These are phyloP conservation scores for Helicolenus hilgendorfi DNA, from an alignment of 2,797 vertebrate genomes.

Conservation along the genomic window DNA sequence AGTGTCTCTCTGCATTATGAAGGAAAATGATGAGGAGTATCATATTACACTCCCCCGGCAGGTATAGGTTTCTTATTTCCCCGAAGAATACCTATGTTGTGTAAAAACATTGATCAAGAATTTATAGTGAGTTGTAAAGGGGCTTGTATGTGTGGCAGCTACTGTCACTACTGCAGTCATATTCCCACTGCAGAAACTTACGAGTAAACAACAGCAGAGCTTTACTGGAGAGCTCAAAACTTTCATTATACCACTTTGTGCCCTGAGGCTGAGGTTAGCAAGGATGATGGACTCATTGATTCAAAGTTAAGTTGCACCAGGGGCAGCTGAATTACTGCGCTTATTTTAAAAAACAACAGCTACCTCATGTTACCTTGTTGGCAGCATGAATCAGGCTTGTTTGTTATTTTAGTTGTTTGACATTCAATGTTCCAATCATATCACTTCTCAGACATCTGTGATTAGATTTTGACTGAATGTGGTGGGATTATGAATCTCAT, in stretches of 20 bases:
- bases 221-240: conserved; percentile 33
- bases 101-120: conserved; percentile 75
- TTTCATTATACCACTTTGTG: conserved; percentile 30
- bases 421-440: not conserved
- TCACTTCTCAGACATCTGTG: not conserved
- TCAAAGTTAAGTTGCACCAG: conserved; percentile 20
- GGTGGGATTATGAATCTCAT: conserved; percentile 23
- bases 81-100: conserved; percentile 64
- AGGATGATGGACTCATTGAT: conserved; percentile 43
- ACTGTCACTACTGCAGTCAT: conserved; percentile 46
- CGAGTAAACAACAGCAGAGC: conserved; percentile 36
- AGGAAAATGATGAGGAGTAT: conserved; percentile 80
- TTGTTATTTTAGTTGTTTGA: not conserved
- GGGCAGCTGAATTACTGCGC: not conserved
- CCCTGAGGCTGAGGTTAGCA: conserved; percentile 42
- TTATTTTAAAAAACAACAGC: not conserved
- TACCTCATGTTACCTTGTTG: not conserved
- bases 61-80: conserved; percentile 82
- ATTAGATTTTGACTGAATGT: conserved; percentile 29
- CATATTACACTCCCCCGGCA: conserved; percentile 70
- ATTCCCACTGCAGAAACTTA: conserved; percentile 36
- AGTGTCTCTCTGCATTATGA: conserved; percentile 78
- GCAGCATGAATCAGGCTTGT: not conserved
- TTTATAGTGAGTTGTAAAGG: conserved; percentile 71
- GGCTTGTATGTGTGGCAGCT: conserved; percentile 46